Evolutionary conservation across 1,140 invertebrate genomes (phyloP), one percentile per base, ranked within the genome.

Genomic region (Physella acuta): DNA sequence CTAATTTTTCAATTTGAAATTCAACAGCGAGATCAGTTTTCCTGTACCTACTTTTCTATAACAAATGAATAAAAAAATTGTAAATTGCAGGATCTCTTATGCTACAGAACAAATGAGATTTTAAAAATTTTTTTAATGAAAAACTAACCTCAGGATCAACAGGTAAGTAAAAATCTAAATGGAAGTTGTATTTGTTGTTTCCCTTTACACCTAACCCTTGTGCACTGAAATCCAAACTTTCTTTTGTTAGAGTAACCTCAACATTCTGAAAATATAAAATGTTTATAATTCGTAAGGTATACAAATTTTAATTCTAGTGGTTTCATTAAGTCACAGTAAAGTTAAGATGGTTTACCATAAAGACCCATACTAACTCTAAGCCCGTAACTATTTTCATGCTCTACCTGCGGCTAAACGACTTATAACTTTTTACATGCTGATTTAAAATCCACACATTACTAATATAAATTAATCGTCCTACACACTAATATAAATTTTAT

Each of bases 11-110:
- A 53, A 96, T 85, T 1, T 87, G 82, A 78, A 95, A 88, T 71
- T 94, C 91, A 31, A 97, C 89, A 80, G 91, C 89, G 59, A 90
- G 89, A 71, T 93, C 93, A 67, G 88, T 89, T 5, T 93, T 87
- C 80, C 89, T 89, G 73, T 85, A 87, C 65, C 84, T 82, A 74
- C 86, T 86, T 66, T 79, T 81, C 85, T 87, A 75, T 26, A 86
- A 85, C 73, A 61, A 68, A 49, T n/a, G 30, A 53, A 68, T 34
- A 58, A 26, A 60, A 0, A 51, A 59, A 44, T 24, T 26, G 51
- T 56, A 56, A 44, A 20, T 26, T 20, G 36, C 28, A 17, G 4
- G 4, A 17, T 33, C 33, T 11, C 11, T 11, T 4, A 28, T 59
- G 24, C 14, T 8, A 3, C 14, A 31, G 11, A 33, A 31, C 3